phyloP scores from a whole-genome alignment of 1,140 invertebrate genomes.

The Nymphalis io region DNA sequence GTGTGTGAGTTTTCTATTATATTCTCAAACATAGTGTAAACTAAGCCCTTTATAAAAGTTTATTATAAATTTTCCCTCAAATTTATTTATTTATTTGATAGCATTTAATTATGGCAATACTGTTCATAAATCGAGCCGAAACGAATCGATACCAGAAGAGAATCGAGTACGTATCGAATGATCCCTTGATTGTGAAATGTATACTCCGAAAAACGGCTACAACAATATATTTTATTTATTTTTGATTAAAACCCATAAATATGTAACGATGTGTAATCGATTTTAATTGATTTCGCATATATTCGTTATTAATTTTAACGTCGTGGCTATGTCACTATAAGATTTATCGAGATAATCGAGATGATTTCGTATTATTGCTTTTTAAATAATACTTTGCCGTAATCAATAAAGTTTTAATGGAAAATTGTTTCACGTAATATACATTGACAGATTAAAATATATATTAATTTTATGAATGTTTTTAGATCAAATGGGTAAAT shows the following conservation, averaged over 20 bases:
- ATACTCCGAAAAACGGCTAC: constrained; percentile 39
- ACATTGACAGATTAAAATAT: no score
- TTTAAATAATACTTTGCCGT: constrained; percentile 17
- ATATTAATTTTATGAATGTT: no score
- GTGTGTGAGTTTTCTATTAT: no score
- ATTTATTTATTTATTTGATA: background rate
- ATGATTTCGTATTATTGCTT: constrained; percentile 34
- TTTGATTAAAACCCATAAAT: constrained; percentile 50
- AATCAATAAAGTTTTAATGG: background rate
- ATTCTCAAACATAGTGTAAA: no score
- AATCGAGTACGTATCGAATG: constrained; percentile 37
- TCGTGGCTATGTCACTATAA: constrained; percentile 25
- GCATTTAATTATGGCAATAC: constrained; percentile 45
- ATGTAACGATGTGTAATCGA: constrained; percentile 37
- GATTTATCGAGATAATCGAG: constrained; percentile 29
- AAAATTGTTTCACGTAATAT: no score
- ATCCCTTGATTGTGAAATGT: constrained; percentile 50
- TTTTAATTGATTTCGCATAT: constrained; percentile 45
- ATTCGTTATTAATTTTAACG: constrained; percentile 41
- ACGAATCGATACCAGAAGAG: constrained; percentile 33
- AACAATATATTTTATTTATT: constrained; percentile 43
- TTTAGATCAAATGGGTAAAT: no score
- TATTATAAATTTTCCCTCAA: no score
- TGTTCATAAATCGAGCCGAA: constrained; percentile 52
- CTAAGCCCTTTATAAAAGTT: no score